Base-by-base conservation (phyloP, 1,140 invertebrate species). In the Ceratina japonica region DNA sequence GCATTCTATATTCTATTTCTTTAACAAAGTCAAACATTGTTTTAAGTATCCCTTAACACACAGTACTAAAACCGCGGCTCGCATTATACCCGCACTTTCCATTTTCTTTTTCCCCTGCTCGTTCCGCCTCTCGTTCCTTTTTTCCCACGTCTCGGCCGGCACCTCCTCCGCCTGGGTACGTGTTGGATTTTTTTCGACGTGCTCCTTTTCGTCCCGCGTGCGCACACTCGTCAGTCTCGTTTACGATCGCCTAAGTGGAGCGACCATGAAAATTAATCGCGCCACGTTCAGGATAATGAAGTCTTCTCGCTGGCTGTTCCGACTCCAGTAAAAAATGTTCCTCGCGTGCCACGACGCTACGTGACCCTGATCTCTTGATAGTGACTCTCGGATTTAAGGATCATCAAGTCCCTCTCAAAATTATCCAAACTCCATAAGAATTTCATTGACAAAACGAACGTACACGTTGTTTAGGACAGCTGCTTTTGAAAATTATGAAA, bases 181-280 rank as follows among this genome's bases (percentile, higher is more conserved):
- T 12, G 64, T 54, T 27, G 37, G 51, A 71, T 71, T 75, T 82
- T 58, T 52, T 71, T 52, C 44, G 31, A 24, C 24, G 65, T 66
- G 5, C 10, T 44, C 22, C 56, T 79, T 82, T 66, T 79, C 54
- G 52, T 22, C 52, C 56, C 75, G 27, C 16, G 51, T 70, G 27
- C 31, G 37, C 37, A 18, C 56, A 72, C 56, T 70, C 82, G 62
- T 81, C 82, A 75, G 70, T 72, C 59, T 72, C 54, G 71, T 62
- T 76, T 85, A 70, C 65, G 75, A 81, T 78, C 73, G 75, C 62
- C 49, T 64, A 65, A 80, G 61, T 61, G 75, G 51, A 52, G 31
- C 66, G 68, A 49, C 75, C 20, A 65, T 81, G 59, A 81, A 81
- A 81, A 81, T 81, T 72, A 81, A 81, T 78, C 68, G 75, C 59